Evolutionary conservation across 2,113 vertebrate genomes (phyloP), one percentile per base, ranked within the genome.

Genomic region (Tricholaema leucomelas): DNA sequence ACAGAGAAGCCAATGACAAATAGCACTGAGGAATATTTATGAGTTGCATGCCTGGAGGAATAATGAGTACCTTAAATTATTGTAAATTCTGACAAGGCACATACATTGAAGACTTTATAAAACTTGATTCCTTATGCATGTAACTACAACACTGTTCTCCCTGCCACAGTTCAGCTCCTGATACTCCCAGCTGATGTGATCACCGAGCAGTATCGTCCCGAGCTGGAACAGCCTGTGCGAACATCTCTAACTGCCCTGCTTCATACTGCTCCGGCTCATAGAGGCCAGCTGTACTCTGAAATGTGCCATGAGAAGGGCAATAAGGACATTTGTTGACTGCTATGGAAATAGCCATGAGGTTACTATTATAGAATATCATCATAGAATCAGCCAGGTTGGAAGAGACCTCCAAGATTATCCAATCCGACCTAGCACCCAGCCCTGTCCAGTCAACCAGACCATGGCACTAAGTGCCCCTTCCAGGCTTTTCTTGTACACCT

Each of bases 1-100:
- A 96, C 93, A 96, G 95, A 94, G 87, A 83, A 88, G 90, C 91
- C 90, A 97, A 91, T 95, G 92, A 96, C 94, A 95, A 95, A 95
- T 94, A 96, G 80, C 80, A 91, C 76, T 52, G 84, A 81, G 88
- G 92, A 95, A 69, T 97, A 95, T 96, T 94, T 95, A 96, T 92
- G 94, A 94, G 92, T 92, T 92, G 77, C 89, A 95, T 52, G 95
- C 96, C 96, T 91, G 87, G 64, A 95, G 96, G 93, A 96, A 79
- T 86, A 89, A 92, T 64, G 92, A 81, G 81, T 66, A 79, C 81
- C 75, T 82, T 96, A 95, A 97, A 96, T 96, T 96, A 91, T 81
- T 92, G 95, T 90, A 75, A 92, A 87, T 92, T 88, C 91, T 95
- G 90, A 92, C 96, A 96, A 91, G 91, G 87, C 91, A 83, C 55